Percentiles rank a stretch among this genome's conserved stretches.
Conservation (phyloP, 2,113 vertebrate species). For the Acanthisitta chloris region DNA sequence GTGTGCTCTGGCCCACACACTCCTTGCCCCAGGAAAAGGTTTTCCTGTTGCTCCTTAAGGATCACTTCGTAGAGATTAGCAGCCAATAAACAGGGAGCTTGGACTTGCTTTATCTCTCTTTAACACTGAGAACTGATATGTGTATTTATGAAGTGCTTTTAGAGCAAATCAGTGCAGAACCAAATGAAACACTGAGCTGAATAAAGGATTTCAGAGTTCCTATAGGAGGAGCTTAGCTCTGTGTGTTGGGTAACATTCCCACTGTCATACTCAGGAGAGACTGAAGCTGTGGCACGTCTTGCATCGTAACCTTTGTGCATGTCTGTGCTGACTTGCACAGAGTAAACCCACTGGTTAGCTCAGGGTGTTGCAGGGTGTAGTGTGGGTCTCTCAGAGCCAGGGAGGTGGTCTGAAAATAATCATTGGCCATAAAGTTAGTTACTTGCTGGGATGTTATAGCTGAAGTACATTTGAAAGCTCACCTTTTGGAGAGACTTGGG, state of each 20-base stretch:
- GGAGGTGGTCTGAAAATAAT: not conserved
- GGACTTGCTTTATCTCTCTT: not conserved
- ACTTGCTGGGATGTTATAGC: not conserved
- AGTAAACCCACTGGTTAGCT: not conserved
- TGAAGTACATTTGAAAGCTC: not conserved
- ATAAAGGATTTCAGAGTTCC: not conserved
- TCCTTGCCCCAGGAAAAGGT: fast-evolving
- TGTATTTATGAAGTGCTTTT: not conserved
- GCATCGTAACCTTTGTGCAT: not conserved
- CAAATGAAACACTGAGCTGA: not conserved
- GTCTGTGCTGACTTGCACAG: not conserved
- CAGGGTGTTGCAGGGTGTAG: not conserved
- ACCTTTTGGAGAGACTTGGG: not conserved
- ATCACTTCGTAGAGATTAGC: not conserved
- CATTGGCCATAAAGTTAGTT: not conserved
- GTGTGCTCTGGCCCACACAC: not conserved
- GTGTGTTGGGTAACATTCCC: not conserved
- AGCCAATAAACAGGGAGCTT: not conserved
- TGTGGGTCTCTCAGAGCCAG: not conserved
- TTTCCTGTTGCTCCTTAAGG: not conserved
- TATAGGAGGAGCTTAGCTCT: not conserved
- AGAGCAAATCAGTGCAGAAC: not conserved
- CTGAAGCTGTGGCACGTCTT: not conserved
- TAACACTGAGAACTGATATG: not conserved
- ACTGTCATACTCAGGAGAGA: not conserved